Conservation (phyloP, 2,888 invertebrate genomes). For the Tryphoninae sp. region DNA sequence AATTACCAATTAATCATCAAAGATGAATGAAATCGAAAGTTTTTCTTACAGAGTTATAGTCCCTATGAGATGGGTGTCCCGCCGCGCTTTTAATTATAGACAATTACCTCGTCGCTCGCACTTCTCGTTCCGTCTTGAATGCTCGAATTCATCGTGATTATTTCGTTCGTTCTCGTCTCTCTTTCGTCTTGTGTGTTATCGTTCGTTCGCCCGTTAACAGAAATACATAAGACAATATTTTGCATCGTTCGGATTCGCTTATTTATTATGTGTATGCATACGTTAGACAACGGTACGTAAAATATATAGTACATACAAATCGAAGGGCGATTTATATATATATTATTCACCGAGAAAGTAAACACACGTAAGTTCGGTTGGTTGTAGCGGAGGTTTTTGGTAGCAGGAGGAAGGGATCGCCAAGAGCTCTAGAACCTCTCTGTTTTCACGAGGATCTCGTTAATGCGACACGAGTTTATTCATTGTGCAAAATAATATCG, state of each 20-base stretch:
- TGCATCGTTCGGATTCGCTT: conserved; percentile 51
- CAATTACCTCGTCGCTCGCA: conserved; percentile 32
- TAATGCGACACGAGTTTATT: background rate
- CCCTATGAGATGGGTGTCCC: conserved; percentile 42
- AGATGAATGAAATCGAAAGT: conserved; percentile 64
- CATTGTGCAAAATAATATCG: background rate
- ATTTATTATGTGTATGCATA: conserved; percentile 65
- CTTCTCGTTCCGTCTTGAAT: background rate
- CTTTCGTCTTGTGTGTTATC: background rate
- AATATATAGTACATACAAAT: conserved; percentile 69
- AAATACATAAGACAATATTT: conserved; percentile 18
- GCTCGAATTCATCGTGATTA: background rate
- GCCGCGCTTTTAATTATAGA: conserved; percentile 41
- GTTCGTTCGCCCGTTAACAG: conserved; percentile 26
- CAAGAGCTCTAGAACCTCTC: background rate
- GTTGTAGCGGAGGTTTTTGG: conserved; percentile 18
- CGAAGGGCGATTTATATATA: conserved; percentile 58
- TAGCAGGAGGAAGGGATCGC: background rate
- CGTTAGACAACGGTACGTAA: conserved; percentile 70
- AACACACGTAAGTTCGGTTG: conserved; percentile 12
- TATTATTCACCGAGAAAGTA: conserved; percentile 33
- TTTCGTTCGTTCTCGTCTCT: conserved; percentile 6
- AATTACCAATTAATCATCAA: conserved; percentile 66
- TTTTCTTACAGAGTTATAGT: conserved; percentile 43
- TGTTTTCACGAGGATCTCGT: background rate